Evolutionary conservation across 2,113 vertebrate genomes (phyloP), one percentile per base, ranked within the genome.

Genomic region (Maccullochella peelii): DNA sequence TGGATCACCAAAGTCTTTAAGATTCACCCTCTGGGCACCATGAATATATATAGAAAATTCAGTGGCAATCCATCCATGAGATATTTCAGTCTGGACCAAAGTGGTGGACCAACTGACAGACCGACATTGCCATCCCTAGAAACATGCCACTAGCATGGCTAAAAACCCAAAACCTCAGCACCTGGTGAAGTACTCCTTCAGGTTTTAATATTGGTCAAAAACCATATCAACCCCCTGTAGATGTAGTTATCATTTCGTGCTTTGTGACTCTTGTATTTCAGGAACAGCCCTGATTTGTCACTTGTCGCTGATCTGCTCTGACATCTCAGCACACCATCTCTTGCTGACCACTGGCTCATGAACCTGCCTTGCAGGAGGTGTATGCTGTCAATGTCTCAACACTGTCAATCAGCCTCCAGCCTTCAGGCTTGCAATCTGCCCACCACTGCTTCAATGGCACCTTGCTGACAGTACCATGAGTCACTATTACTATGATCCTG

Each of bases 371-470:
- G 61, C 38, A 54, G 79, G 70, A 50, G 79, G 70, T 73, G 62
- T 79, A 75, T 68, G 36, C 77, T 80, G 70, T 89, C 86, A 57
- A 62, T 59, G 50, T 87, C 66, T 67, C 79, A 55, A 30, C 74
- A 20, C 86, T 69, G 82, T 88, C 80, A 80, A 69, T 79, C 85
- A 82, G 30, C 77, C 50, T 61, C 23, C 58, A 52, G 59, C 50
- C 68, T 71, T 50, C 55, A 33, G 77, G 74, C 76, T 47, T 50
- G 70, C 73, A 49, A 61, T 76, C 66, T 76, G 73, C 58, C 76
- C 54, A 62, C 40, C 62, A 57, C 76, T n/a, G 49, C 16, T 9
- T 88, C 76, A 86, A 59, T 6, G 8, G 30, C 85, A 76, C 82
- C 70, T 82, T 8, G 1, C 49, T 71, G 76, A 68, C 80, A 68